Base-by-base conservation (phyloP, 2,113 vertebrate genomes). In the Etheostoma cragini region DNA sequence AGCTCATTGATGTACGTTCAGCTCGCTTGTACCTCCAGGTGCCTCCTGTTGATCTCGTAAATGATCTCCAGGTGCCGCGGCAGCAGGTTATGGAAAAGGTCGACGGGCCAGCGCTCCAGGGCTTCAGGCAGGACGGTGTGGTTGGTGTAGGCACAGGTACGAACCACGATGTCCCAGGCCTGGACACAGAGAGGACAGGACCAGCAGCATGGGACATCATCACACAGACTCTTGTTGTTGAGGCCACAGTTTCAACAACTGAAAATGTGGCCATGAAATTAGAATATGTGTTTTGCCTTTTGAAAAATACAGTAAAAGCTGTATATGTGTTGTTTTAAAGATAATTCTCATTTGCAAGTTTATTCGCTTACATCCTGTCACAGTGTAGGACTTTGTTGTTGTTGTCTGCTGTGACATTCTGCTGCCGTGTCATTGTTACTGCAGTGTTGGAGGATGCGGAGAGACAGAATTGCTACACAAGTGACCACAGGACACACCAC, bases 81-180 rank as follows among this genome's bases (percentile, higher is more conserved):
- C 80, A 98, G 94, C 74, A 98, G 94, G 16, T 94, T 89, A 35
- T 97, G 94, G 66, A 98, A 78, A 67, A 98, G 96, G 52, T 97
- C 96, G 2, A 97, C 92, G 0, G 97, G 97, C 97, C 97, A 98
- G 87, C 97, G 97, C 90, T 98, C 97, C 93, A 98, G 90, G 1
- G 97, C 97, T 82, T 98, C 97, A 0, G 97, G 97, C 89, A 98
- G 94, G 71, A 98, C 97, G 0, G 97, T 98, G 93, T 98, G 97
- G 91, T 98, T 98, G 73, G 97, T 98, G 94, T 98, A 98, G 82
- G 97, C 97, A 10, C 97, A 98, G 11, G 97, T 97, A 38, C 84
- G 95, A 14, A 93, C 91, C 0, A 96, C 96, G 24, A 98, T 92
- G 1, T 97, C 96, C 97, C 97, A 98, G 15, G 96, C 96, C 97